Evolutionary conservation across 2,797 vertebrate species (phyloP).

Genomic region (Enteromius radiatus): DNA sequence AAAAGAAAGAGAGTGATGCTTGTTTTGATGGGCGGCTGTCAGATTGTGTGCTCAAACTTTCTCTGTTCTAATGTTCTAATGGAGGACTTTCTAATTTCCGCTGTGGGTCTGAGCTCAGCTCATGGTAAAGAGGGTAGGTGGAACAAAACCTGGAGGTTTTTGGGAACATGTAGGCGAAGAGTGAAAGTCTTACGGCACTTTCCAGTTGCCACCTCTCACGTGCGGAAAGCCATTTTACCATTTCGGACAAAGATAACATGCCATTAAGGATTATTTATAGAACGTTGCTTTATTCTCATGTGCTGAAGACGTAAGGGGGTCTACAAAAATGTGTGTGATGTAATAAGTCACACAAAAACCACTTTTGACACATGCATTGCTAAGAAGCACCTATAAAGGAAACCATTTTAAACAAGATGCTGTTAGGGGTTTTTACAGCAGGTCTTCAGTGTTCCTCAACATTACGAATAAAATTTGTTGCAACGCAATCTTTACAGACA

Average conservation of each 20-base stretch:
- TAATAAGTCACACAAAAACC: background rate
- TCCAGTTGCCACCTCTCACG: constrained; percentile 42
- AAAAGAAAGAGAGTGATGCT: constrained; percentile 45
- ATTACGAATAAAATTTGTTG: background rate
- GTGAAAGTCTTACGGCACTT: constrained; percentile 49
- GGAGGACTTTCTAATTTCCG: constrained; percentile 60
- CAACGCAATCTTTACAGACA: background rate
- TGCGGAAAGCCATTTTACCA: constrained; percentile 31
- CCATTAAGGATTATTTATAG: constrained; percentile 24
- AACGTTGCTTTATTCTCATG: background rate
- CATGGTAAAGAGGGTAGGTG: constrained; percentile 53
- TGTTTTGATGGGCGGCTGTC: constrained; percentile 49
- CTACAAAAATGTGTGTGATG: background rate
- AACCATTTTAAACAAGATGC: background rate
- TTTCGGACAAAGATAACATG: background rate
- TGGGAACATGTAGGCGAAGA: constrained; percentile 51
- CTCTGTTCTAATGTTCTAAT: constrained; percentile 57
- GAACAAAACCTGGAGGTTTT: constrained; percentile 50
- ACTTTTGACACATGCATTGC: background rate
- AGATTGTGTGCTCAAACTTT: constrained; percentile 57
- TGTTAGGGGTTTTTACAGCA: background rate
- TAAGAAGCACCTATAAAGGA: background rate
- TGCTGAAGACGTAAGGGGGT: background rate
- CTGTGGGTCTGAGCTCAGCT: constrained; percentile 47
- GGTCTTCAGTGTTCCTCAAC: too few species aligned